Conservation (phyloP, 2,113 vertebrate genomes). For the Carassius carassius region DNA sequence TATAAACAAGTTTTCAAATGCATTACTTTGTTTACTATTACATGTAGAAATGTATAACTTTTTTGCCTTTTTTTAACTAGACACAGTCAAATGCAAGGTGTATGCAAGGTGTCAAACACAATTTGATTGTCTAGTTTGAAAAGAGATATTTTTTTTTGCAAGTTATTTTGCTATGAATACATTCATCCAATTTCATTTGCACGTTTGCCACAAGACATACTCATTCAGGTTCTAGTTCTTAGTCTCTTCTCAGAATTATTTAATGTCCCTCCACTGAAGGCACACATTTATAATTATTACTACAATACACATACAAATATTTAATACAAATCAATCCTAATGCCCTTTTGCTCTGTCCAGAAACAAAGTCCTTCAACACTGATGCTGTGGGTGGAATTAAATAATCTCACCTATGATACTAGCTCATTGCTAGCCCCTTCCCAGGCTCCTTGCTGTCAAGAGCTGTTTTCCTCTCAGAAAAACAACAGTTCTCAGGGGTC, state of each 20-base stretch:
- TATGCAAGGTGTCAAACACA: not conserved
- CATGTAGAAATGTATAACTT: no score
- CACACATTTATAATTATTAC: not conserved
- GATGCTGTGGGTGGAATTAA: constrained; percentile 72
- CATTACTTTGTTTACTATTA: not conserved
- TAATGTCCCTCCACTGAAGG: constrained; percentile 18
- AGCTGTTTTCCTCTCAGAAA: constrained; percentile 65
- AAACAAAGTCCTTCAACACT: constrained; percentile 67
- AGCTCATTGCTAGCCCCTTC: constrained; percentile 58
- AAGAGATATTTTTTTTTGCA: no score
- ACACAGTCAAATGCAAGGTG: no score
- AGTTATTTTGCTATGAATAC: not conserved
- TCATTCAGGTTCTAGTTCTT: not conserved
- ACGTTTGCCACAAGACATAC: not conserved
- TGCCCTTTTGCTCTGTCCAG: constrained; percentile 67
- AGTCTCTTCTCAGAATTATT: not conserved
- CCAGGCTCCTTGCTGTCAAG: constrained; percentile 60
- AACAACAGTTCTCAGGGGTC: constrained; percentile 72
- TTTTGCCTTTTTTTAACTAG: no score
- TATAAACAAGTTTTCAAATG: not conserved
- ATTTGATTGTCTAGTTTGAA: not conserved
- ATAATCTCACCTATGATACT: constrained; percentile 72
- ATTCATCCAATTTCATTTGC: not conserved
- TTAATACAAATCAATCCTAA: constrained; percentile 16
- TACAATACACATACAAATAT: no score